These are phyloP conservation scores for Brotula barbata DNA, from an alignment of 2,797 vertebrate species.

Conservation along the genomic window DNA sequence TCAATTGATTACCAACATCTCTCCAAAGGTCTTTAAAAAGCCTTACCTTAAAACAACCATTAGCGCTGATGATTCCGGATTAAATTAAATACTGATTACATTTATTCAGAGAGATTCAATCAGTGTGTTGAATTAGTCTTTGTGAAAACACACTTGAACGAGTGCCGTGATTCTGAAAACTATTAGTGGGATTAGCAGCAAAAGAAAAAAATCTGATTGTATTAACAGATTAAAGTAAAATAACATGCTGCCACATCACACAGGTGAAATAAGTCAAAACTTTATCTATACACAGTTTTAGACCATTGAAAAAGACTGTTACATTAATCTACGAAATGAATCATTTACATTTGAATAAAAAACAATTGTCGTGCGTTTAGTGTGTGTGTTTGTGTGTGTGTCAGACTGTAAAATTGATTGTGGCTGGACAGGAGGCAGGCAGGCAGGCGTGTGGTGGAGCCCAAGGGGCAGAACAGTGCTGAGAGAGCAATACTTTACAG, in stretches of 20 bases:
- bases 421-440: constrained; percentile 77
- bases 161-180: too few relatives aligned
- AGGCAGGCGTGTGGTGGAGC: constrained; percentile 71
- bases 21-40: too few relatives aligned
- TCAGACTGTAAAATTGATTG: constrained; percentile 76
- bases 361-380: constrained; percentile 1
- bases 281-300: neutral
- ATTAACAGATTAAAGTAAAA: too few relatives aligned
- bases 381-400: constrained; percentile 16
- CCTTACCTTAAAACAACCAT: neutral
- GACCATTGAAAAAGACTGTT: neutral
- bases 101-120: neutral
- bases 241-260: too few relatives aligned
- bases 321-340: neutral
- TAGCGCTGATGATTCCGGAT: neutral
- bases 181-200: too few relatives aligned
- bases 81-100: neutral
- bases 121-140: too few relatives aligned
- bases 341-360: too few relatives aligned
- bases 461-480: constrained; percentile 71
- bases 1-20: neutral
- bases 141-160: too few relatives aligned
- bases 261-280: neutral
- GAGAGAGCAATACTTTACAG: constrained; percentile 77
- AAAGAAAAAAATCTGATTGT: too few relatives aligned